Evolutionary conservation across 1,140 invertebrate genomes (phyloP), one percentile per base, ranked within the genome.

Genomic region (Drosophila repleta): DNA sequence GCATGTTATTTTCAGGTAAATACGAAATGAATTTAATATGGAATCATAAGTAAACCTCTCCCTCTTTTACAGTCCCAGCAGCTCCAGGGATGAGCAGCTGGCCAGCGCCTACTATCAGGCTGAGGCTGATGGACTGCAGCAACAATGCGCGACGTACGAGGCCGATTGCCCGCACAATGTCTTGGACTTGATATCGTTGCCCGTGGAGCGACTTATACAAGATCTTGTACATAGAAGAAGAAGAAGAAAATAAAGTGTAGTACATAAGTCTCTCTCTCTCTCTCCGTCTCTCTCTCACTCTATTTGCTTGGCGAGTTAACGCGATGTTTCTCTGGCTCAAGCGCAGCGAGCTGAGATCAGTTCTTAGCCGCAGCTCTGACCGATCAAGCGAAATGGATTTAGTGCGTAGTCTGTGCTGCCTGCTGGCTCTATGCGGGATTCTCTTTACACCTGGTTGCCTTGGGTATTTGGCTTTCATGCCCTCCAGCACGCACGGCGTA

Each of bases 21-120:
- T 15, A 7, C 3, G 26, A 20, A 15, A 29, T 10, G 7, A 46
- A 21, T 55, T 45, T 20, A 3, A 45, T 15, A 10, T 15, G 0
- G 1, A 5, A 11, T 53, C 13, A 3, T 0, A 20, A n/a, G 8
- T 1, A 24, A 1, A n/a, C 3, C 5, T 39, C 0, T 21, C 0
- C 1, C 0, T 7, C 0, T 3, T 1, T 64, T 45, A 1, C 90
- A 94, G 94, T 10, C 94, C 94, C 17, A 94, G 93, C 55, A 91
- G 93, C 32, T 94, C 94, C 0, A 88, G 80, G 21, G 93, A 94
- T 56, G 93, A 93, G 83, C 92, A 92, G 32, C 70, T 94, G 49
- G 85, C 93, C 4, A 79, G 92, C 5, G 85, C 78, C 0, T 94
- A 94, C 74, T 93, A 94, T 75, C 90, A 93, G 70, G 94, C 94